Percentiles rank a stretch among this genome's conserved stretches.
phyloP scores from a whole-genome alignment of 2,113 vertebrate genomes.

The Dascyllus trimaculatus region DNA sequence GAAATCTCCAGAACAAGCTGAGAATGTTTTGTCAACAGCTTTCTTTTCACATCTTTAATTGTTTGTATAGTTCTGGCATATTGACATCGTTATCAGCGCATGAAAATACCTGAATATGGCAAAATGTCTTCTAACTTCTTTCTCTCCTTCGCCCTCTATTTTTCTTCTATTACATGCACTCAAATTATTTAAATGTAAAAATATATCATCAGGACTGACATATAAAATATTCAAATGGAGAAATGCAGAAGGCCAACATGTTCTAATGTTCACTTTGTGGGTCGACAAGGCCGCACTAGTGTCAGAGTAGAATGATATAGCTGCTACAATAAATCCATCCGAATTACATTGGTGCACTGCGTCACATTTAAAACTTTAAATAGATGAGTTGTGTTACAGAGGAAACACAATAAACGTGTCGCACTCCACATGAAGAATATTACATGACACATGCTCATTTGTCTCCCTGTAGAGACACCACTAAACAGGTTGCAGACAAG shows the following conservation, averaged over 20 bases:
- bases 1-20: too few species aligned
- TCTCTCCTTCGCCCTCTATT: too few species aligned
- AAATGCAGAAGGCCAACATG: too few species aligned
- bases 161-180: too few species aligned
- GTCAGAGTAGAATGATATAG: background rate
- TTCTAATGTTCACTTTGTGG: too few species aligned
- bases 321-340: background rate
- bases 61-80: background rate
- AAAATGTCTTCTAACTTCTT: too few species aligned
- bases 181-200: too few species aligned
- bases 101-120: too few species aligned
- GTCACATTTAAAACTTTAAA: slow-evolving; percentile 35
- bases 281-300: too few species aligned
- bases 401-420: slow-evolving; percentile 19
- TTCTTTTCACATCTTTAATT: background rate
- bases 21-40: too few species aligned
- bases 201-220: too few species aligned
- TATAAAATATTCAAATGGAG: too few species aligned
- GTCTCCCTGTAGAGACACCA: slow-evolving; percentile 60
- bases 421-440: slow-evolving; percentile 41
- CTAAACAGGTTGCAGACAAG: slow-evolving; percentile 72
- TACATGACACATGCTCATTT: slow-evolving; percentile 67
- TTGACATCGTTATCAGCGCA: background rate
- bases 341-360: background rate
- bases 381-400: background rate